Conservation (phyloP, 2,888 invertebrate species). For the Phania funesta region DNA sequence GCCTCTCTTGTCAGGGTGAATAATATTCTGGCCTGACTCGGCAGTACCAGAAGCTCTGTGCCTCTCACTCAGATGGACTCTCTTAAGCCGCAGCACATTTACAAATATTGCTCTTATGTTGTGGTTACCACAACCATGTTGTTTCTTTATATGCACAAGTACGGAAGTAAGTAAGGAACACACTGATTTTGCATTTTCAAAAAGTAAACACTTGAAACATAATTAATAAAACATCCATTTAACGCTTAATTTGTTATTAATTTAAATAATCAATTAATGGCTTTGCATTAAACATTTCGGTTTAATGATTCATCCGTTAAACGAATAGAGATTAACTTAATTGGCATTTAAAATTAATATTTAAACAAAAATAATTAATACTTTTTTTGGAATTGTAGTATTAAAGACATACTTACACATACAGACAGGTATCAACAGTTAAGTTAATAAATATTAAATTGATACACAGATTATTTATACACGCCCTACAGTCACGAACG, state of each 20-base stretch:
- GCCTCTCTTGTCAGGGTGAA: no score
- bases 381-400: no score
- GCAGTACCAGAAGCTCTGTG: no score
- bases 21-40: no score
- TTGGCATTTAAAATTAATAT: constrained; percentile 49
- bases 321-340: constrained; percentile 48
- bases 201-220: constrained; percentile 11
- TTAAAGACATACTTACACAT: not conserved
- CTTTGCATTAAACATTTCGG: constrained; percentile 40
- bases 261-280: constrained; percentile 47
- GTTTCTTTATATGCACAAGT: no score
- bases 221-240: constrained; percentile 17
- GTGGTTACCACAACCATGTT: no score
- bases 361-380: constrained; percentile 37
- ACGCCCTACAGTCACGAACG: not conserved
- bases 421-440: constrained; percentile 10
- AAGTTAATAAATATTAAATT: constrained; percentile 30
- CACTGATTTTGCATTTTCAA: not conserved
- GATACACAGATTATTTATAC: not conserved
- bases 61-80: no score
- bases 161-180: no score
- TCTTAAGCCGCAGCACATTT: no score
- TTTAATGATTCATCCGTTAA: constrained; percentile 46
- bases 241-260: constrained; percentile 48
- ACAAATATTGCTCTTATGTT: no score